Conservation (phyloP, 1,140 invertebrate genomes). For the Tigriopus japonicus region DNA sequence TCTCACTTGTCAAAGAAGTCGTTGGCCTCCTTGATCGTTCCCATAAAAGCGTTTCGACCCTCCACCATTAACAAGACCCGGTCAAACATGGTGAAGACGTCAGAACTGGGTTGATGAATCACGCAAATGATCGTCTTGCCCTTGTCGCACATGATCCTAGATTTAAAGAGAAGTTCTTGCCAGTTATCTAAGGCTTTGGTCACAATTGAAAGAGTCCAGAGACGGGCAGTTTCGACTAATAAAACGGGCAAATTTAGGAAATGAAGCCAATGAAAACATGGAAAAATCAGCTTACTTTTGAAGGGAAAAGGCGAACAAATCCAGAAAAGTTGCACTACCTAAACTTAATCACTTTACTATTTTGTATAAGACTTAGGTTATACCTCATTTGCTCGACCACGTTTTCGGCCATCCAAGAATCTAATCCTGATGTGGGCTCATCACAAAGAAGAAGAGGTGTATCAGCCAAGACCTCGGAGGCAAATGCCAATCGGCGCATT, state of each 20-base stretch:
- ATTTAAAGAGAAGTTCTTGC: no score
- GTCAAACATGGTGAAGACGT: conserved; percentile 73
- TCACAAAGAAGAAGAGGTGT: conserved; percentile 90
- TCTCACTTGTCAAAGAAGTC: no score
- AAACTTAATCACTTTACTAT: no score
- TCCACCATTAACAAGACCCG: conserved; percentile 75
- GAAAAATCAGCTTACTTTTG: no score
- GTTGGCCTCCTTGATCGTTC: conserved; percentile 23
- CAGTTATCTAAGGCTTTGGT: no score
- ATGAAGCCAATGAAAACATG: no score
- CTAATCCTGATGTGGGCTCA: conserved; percentile 81
- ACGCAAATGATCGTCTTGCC: conserved; percentile 84
- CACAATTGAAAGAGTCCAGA: no score
- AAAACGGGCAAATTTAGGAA: no score
- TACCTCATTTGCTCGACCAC: conserved; percentile 58
- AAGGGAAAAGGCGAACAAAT: no score
- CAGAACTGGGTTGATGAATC: conserved; percentile 84
- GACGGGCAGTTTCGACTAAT: no score
- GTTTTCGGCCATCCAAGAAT: conserved; percentile 78
- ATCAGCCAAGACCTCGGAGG: conserved; percentile 80
- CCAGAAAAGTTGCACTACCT: no score
- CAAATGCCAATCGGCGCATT: conserved; percentile 83
- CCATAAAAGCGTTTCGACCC: conserved; percentile 73
- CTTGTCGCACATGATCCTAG: conserved; percentile 19
- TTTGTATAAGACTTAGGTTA: no score